phyloP scores from a whole-genome alignment of 2,113 vertebrate species.

The Phylloscopus whistleri region DNA sequence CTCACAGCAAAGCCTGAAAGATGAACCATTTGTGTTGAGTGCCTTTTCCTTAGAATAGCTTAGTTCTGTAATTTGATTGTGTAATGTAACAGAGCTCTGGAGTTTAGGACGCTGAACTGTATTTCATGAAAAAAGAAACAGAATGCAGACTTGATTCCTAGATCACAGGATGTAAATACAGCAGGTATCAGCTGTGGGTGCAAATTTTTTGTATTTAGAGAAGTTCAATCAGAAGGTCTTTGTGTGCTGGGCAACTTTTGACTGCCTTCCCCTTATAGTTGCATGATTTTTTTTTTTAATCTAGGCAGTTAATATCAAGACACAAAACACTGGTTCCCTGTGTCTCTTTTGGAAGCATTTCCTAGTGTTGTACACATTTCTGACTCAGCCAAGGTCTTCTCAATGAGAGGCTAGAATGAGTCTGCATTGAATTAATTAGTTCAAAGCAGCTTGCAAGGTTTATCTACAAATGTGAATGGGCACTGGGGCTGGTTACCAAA shows the following conservation, averaged over 20 bases:
- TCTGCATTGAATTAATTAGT: not conserved
- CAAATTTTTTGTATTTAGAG: not conserved
- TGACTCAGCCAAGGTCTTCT: not conserved
- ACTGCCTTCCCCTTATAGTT: not conserved
- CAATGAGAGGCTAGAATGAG: not conserved
- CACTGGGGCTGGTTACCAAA: not conserved
- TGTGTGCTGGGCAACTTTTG: not conserved
- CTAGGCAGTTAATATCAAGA: not conserved
- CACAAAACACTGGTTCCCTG: not conserved
- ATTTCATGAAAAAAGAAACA: not conserved
- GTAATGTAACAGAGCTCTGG: not conserved
- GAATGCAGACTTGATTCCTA: not conserved
- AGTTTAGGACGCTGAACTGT: not conserved
- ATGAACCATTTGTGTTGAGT: not conserved
- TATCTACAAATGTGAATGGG: not conserved
- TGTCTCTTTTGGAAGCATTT: not conserved
- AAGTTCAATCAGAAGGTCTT: not conserved
- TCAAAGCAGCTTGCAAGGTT: not conserved
- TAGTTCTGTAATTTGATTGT: not conserved
- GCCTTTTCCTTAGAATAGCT: not conserved
- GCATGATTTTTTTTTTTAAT: not conserved
- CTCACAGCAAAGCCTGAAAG: not conserved
- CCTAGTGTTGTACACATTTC: not conserved
- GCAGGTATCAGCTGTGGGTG: not conserved
- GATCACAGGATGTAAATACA: not conserved